These are phyloP conservation scores for Calosoma granatense DNA, from an alignment of 1,140 invertebrate genomes.

Conservation along the genomic window DNA sequence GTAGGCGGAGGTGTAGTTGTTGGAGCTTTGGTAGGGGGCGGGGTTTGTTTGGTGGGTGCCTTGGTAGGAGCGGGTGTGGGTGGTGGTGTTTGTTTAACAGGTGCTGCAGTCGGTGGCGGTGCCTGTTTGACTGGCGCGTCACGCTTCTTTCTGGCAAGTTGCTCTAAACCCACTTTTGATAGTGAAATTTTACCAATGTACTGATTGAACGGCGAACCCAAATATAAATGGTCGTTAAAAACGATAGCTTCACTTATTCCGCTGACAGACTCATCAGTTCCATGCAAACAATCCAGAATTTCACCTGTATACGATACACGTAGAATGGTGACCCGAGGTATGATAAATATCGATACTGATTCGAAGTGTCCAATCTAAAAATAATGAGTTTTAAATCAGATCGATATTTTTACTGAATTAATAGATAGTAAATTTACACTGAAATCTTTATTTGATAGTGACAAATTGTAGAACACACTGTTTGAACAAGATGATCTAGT, in stretches of 20 bases:
- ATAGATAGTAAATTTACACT: too few species aligned
- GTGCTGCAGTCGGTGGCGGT: slow-evolving; percentile 18
- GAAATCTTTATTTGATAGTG: slow-evolving; percentile 12
- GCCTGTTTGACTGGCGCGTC: slow-evolving; percentile 16
- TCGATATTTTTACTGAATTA: too few species aligned
- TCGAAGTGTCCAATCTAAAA: slow-evolving; percentile 43
- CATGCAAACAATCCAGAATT: slow-evolving; percentile 49
- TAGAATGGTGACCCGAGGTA: slow-evolving; percentile 39
- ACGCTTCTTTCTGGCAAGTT: slow-evolving; percentile 18
- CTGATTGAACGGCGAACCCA: slow-evolving; percentile 59
- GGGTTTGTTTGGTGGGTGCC: slow-evolving; percentile 11
- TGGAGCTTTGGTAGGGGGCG: slow-evolving; percentile 17
- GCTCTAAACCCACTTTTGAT: slow-evolving; percentile 37
- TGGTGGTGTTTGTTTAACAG: slow-evolving; percentile 21
- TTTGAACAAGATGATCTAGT: slow-evolving; percentile 20
- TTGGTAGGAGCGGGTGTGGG: slow-evolving; percentile 20
- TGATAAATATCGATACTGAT: slow-evolving; percentile 24
- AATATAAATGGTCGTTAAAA: slow-evolving; percentile 42
- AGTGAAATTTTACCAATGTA: slow-evolving; percentile 52
- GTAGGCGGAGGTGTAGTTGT: slow-evolving; percentile 20
- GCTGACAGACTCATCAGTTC: slow-evolving; percentile 36
- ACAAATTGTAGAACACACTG: neutral
- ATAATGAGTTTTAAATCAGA: slow-evolving; percentile 4
- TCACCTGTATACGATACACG: slow-evolving; percentile 55
- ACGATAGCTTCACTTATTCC: slow-evolving; percentile 51